phyloP scores from a whole-genome alignment of 2,888 invertebrate species.

The Sinodicranocentrus sp. region DNA sequence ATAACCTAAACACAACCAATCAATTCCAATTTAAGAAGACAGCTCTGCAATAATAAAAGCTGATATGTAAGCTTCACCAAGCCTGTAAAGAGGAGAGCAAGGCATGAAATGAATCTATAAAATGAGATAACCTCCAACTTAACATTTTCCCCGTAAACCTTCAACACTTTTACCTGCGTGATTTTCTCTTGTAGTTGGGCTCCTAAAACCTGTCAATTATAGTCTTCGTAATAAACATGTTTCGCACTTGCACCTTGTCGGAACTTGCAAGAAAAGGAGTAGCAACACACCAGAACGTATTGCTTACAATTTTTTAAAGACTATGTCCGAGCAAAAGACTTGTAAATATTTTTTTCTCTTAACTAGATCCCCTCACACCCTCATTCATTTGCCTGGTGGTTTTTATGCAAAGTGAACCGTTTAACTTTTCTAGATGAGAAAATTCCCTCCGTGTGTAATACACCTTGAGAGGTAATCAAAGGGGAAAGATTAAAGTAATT shows the following conservation, averaged over 20 bases:
- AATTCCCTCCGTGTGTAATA: conserved; percentile 28
- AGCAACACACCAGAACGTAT: background rate
- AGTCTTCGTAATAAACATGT: conserved; percentile 58
- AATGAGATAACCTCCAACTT: background rate
- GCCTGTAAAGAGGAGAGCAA: no score
- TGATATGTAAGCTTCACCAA: no score
- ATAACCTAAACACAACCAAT: conserved; percentile 53
- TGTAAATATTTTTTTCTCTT: conserved; percentile 27
- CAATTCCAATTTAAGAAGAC: conserved; percentile 60
- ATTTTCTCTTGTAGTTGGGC: background rate
- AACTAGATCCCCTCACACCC: conserved; percentile 38
- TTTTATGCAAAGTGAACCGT: conserved; percentile 49
- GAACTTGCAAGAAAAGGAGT: conserved; percentile 30
- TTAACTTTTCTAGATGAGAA: conserved; percentile 28
- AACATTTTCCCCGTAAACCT: conserved; percentile 29
- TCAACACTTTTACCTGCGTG: conserved; percentile 54
- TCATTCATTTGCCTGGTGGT: conserved; percentile 9
- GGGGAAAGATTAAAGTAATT: background rate
- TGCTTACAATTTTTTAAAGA: no score
- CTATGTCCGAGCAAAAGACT: no score
- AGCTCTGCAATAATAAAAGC: conserved; percentile 24
- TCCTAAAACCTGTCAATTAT: conserved; percentile 56
- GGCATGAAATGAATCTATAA: conserved; percentile 31
- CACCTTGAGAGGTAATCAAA: conserved; percentile 7
- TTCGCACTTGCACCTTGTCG: conserved; percentile 63